phyloP scores from a whole-genome alignment of 2,888 invertebrate genomes.

The Watsonalla binaria region DNA sequence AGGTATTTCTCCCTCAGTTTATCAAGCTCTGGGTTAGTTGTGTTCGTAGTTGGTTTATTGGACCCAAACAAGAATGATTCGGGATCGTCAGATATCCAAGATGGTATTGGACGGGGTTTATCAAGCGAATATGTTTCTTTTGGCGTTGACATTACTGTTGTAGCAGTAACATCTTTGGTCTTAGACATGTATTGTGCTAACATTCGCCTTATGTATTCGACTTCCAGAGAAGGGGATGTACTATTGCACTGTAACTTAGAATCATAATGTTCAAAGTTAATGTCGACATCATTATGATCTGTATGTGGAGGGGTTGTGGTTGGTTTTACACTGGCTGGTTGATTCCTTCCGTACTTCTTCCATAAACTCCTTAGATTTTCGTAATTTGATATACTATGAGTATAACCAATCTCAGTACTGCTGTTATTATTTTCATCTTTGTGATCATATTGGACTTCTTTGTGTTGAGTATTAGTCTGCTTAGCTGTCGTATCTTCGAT shows the following conservation, averaged over 20 bases:
- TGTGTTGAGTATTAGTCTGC: not conserved
- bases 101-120: slow-evolving; percentile 7
- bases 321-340: not conserved
- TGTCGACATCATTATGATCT: not conserved
- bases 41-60: slow-evolving; percentile 2
- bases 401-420: not conserved
- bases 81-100: not conserved
- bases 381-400: not conserved
- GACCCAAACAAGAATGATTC: not conserved
- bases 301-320: not conserved
- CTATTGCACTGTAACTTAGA: slow-evolving; percentile 1
- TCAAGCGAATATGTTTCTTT: slow-evolving; percentile 8
- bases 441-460: not conserved
- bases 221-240: slow-evolving; percentile 16
- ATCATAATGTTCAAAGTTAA: not conserved
- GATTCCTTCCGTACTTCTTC: not conserved
- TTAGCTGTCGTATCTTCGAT: not conserved
- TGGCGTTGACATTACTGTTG: slow-evolving; percentile 13
- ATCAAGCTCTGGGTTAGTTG: not conserved
- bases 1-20: not conserved
- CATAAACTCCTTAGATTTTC: not conserved
- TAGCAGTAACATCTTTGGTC: slow-evolving; percentile 8
- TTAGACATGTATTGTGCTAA: slow-evolving; percentile 27
- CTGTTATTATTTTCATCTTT: not conserved
- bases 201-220: slow-evolving; percentile 28